A percentile compares a stretch with the other conserved stretches of the same genome.
These are phyloP conservation scores for Hirtodrosophila duncani DNA, from an alignment of 2,888 invertebrate genomes.

Conservation along the genomic window DNA sequence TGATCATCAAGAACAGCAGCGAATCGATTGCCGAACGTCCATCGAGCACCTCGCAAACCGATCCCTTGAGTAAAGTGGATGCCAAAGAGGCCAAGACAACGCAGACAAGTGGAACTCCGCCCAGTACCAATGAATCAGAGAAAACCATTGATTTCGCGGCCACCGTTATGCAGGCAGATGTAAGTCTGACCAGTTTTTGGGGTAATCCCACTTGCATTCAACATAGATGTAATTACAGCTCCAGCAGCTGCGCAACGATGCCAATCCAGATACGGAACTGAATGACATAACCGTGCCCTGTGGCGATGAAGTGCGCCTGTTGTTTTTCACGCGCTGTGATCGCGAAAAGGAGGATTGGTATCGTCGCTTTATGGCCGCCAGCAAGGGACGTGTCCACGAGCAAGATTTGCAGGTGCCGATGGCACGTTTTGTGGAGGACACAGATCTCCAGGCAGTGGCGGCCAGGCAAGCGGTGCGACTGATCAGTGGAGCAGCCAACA, in stretches of 20 bases:
- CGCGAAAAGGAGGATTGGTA: conserved; percentile 78
- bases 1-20: conserved; percentile 70
- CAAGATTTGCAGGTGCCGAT: conserved; percentile 74
- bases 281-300: conserved; percentile 72
- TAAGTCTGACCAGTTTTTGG: no score
- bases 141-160: conserved; percentile 71
- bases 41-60: not conserved
- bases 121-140: conserved; percentile 29
- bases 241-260: conserved; percentile 65
- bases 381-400: conserved; percentile 72
- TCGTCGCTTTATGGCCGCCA: conserved; percentile 75
- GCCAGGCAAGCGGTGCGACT: conserved; percentile 66
- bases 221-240: no score
- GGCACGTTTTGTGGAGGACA: conserved; percentile 70
- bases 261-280: conserved; percentile 60
- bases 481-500: conserved; percentile 22
- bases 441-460: conserved; percentile 71
- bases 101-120: conserved; percentile 21
- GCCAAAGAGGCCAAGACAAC: conserved; percentile 24
- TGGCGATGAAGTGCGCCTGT: conserved; percentile 76
- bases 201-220: no score
- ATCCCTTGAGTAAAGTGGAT: not conserved
- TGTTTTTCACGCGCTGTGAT: conserved; percentile 76
- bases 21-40: not conserved
- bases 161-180: conserved; percentile 74